A percentile compares a stretch with the other conserved stretches of the same genome.
Conservation (phyloP, 2,113 vertebrate genomes). For the Heteronetta atricapilla region DNA sequence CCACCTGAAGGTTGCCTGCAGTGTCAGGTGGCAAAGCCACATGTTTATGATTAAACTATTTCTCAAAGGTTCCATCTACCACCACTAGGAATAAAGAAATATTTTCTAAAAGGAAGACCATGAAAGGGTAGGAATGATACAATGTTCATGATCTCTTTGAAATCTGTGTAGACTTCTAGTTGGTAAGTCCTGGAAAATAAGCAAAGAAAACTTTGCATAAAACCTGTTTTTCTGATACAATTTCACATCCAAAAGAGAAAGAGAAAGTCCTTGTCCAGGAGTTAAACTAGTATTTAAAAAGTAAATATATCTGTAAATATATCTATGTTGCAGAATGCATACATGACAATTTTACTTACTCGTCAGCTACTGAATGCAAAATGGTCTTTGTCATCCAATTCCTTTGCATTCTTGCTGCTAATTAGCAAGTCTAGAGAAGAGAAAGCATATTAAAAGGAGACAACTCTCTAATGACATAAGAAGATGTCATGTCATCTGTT, state of each 20-base stretch:
- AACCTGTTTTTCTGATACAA: neutral
- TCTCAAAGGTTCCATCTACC: neutral
- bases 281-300: neutral
- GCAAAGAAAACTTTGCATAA: neutral
- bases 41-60: neutral
- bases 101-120: neutral
- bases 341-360: slow-evolving; percentile 1
- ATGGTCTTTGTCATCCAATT: neutral
- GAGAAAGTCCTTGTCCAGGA: neutral
- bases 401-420: slow-evolving; percentile 3
- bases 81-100: neutral
- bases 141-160: neutral
- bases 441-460: slow-evolving; percentile 7
- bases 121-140: neutral
- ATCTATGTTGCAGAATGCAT: neutral
- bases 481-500: slow-evolving; percentile 5
- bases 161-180: neutral
- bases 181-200: fast-evolving
- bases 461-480: slow-evolving; percentile 18
- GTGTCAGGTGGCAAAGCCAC: neutral
- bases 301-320: neutral
- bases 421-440: neutral
- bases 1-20: neutral
- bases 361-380: neutral
- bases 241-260: neutral